These are phyloP conservation scores for Ricordea florida DNA, from an alignment of 92 coral and sea anemone genomes.

Conservation along the genomic window DNA sequence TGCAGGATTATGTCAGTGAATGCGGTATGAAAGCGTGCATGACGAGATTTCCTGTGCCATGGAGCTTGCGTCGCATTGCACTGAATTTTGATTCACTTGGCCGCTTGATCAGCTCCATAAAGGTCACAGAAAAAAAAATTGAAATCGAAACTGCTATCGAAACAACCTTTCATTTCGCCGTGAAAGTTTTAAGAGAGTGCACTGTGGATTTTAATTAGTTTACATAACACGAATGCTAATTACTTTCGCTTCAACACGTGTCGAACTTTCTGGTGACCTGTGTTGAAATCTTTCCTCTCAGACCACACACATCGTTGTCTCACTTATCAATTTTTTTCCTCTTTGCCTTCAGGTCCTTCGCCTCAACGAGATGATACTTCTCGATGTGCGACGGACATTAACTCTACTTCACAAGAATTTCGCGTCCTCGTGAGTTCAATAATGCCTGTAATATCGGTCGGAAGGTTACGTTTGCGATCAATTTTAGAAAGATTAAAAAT, in stretches of 20 bases:
- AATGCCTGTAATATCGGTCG: constrained; percentile 20
- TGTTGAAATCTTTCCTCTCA: constrained; percentile 12
- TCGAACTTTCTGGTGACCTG: constrained; percentile 58
- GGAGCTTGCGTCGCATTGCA: too few species aligned
- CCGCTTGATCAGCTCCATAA: background rate
- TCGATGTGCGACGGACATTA: constrained; percentile 90
- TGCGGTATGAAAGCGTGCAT: too few species aligned
- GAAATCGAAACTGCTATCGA: constrained; percentile 5
- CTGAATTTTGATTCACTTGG: too few species aligned
- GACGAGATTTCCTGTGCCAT: too few species aligned
- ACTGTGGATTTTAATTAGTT: constrained; percentile 74
- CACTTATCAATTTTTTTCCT: constrained; percentile 17
- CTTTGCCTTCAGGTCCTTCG: constrained; percentile 76
- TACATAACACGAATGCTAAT: constrained; percentile 83
- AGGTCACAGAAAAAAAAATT: background rate
- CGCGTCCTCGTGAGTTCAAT: constrained; percentile 73
- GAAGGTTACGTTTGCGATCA: constrained; percentile 53
- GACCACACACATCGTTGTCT: constrained; percentile 50
- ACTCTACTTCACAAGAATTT: constrained; percentile 92
- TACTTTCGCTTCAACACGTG: constrained; percentile 56
- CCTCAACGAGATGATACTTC: constrained; percentile 84
- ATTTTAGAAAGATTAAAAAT: constrained; percentile 58
- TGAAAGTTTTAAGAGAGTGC: constrained; percentile 38
- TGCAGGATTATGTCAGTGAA: background rate
- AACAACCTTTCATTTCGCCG: constrained; percentile 6